Percentiles rank a stretch among this genome's conserved stretches.
These are phyloP conservation scores for Helleia helle DNA, from an alignment of 2,888 invertebrate species.

Conservation along the genomic window DNA sequence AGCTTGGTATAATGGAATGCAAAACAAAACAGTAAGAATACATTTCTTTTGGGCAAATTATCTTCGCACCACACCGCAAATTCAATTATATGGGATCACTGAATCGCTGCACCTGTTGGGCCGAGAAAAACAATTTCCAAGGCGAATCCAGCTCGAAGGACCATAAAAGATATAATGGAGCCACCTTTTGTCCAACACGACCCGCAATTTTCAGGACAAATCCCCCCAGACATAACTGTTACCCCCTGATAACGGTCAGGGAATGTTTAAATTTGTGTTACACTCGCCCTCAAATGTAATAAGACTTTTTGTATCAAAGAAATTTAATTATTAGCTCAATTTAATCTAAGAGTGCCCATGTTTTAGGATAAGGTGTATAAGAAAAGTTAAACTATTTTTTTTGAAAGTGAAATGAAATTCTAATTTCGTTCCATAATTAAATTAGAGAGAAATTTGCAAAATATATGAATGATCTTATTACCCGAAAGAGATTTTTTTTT, in stretches of 20 bases:
- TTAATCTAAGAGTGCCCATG: too few species aligned
- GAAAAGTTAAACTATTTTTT: too few species aligned
- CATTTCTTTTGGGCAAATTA: not conserved
- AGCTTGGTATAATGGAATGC: too few species aligned
- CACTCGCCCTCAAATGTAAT: not conserved
- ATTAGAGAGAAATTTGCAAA: too few species aligned
- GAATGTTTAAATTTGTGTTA: constrained; percentile 34
- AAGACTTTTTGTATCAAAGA: not conserved
- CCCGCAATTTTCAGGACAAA: constrained; percentile 29
- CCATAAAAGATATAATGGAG: constrained; percentile 35
- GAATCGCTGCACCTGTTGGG: constrained; percentile 29
- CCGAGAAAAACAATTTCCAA: constrained; percentile 35
- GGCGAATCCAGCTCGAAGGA: constrained; percentile 35
- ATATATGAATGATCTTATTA: too few species aligned
- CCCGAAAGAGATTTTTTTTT: too few species aligned
- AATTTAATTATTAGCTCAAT: too few species aligned
- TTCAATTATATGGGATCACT: constrained; percentile 23
- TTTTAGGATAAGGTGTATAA: too few species aligned
- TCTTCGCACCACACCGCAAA: constrained; percentile 14
- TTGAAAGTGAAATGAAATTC: too few species aligned
- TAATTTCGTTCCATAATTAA: too few species aligned
- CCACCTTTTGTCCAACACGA: constrained; percentile 34
- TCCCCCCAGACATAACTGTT: constrained; percentile 29
- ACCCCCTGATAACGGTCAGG: constrained; percentile 13
- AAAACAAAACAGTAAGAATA: not conserved